phyloP scores from a whole-genome alignment of 1,140 invertebrate genomes.

The Trichonephila inaurata region DNA sequence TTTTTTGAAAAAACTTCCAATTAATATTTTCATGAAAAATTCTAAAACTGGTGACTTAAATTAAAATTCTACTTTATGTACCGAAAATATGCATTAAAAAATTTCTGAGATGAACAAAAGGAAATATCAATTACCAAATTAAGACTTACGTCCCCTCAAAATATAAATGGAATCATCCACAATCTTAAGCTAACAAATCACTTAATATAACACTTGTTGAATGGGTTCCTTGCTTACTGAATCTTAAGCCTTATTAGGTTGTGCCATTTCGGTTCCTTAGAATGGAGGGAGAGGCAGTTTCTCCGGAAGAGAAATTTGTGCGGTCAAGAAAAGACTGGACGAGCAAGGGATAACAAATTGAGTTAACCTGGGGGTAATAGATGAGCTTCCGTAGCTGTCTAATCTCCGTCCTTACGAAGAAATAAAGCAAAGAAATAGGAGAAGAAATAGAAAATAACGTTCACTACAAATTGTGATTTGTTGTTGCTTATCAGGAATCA shows the following conservation, averaged over 20 bases:
- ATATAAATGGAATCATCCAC: not conserved
- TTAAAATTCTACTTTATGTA: too few relatives aligned
- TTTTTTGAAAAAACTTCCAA: too few relatives aligned
- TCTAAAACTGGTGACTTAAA: too few relatives aligned
- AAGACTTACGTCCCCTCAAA: not conserved
- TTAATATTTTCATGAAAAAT: too few relatives aligned
- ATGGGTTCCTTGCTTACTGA: not conserved
- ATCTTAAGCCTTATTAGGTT: constrained; percentile 20
- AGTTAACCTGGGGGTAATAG: constrained; percentile 49
- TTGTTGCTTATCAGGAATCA: constrained; percentile 3
- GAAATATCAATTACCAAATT: too few relatives aligned
- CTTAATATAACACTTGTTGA: constrained; percentile 38
- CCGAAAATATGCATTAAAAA: too few relatives aligned
- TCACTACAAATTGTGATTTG: constrained; percentile 29
- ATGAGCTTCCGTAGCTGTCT: constrained; percentile 43
- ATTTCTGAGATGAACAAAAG: too few relatives aligned
- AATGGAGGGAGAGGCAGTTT: not conserved
- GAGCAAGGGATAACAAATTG: constrained; percentile 58
- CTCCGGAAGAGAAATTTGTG: constrained; percentile 23
- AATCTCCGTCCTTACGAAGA: not conserved
- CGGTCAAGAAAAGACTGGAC: constrained; percentile 49
- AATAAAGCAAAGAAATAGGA: constrained; percentile 17
- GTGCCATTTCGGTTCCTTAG: not conserved
- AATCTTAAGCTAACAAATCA: not conserved
- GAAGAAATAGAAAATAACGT: constrained; percentile 20